These are phyloP conservation scores for Diogma glabrata DNA, from an alignment of 2,888 invertebrate species.

Conservation along the genomic window DNA sequence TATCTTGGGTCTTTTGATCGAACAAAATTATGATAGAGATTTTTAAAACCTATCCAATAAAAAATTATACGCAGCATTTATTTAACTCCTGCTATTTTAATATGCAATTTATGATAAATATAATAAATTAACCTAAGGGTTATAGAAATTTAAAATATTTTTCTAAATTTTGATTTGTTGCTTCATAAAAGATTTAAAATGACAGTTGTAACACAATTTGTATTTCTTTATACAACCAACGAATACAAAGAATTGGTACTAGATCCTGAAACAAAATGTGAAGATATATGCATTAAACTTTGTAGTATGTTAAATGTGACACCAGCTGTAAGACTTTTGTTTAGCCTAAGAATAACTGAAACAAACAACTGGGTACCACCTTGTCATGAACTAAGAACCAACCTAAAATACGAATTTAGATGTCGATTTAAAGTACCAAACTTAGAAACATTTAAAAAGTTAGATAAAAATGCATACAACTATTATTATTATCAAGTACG, in stretches of 20 bases:
- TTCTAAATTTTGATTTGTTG: no score
- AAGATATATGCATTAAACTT: conserved; percentile 57
- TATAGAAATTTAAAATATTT: no score
- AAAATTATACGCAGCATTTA: no score
- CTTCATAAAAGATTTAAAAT: no score
- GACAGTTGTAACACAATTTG: conserved; percentile 19
- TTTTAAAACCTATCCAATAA: no score
- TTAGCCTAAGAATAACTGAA: conserved; percentile 56
- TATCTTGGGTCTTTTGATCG: no score
- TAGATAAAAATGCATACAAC: conserved; percentile 67
- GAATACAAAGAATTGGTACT: conserved; percentile 25
- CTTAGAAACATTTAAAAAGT: conserved; percentile 26
- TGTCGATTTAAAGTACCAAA: conserved; percentile 62
- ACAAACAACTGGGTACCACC: conserved; percentile 58
- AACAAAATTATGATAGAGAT: no score
- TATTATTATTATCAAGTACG: conserved; percentile 80
- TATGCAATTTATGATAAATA: no score
- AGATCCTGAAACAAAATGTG: conserved; percentile 37
- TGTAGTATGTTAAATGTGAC: conserved; percentile 63
- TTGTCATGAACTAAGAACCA: conserved; percentile 41
- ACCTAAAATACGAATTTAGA: conserved; percentile 57
- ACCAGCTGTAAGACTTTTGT: conserved; percentile 64
- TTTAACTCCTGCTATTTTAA: no score
- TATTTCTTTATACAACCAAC: conserved; percentile 27
- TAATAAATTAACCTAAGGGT: no score